Evolutionary conservation across 2,888 invertebrate genomes (phyloP).

Genomic region (Ophioninae sp.): DNA sequence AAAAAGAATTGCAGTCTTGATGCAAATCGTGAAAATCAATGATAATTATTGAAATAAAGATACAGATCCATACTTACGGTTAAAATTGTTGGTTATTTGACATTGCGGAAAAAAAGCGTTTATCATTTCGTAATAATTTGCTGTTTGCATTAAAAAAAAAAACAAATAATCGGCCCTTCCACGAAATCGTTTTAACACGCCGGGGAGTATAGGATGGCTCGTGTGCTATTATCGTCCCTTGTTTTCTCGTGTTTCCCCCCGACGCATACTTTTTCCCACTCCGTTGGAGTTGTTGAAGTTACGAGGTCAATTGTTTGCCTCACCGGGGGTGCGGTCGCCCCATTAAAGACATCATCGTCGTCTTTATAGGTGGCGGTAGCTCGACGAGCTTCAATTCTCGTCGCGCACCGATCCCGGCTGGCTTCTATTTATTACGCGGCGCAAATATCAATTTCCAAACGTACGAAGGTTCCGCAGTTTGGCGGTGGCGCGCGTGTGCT

Average conservation of each 20-base stretch:
- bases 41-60: too few relatives aligned
- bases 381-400: conserved; percentile 5
- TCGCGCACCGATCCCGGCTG: conserved; percentile 46
- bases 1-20: too few relatives aligned
- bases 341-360: conserved; percentile 45
- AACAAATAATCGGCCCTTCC: background rate
- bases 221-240: conserved; percentile 16
- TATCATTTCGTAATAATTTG: too few relatives aligned
- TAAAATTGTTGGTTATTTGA: too few relatives aligned
- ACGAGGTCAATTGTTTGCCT: conserved; percentile 50
- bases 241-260: conserved; percentile 13
- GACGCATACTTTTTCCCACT: conserved; percentile 7
- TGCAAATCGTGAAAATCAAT: too few relatives aligned
- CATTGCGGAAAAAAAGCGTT: too few relatives aligned
- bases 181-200: too few relatives aligned
- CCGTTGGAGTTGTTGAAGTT: conserved; percentile 15
- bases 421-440: conserved; percentile 10
- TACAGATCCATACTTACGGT: too few relatives aligned
- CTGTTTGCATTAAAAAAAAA: background rate
- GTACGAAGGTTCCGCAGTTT: background rate
- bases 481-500: too few relatives aligned
- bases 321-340: conserved; percentile 57
- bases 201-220: background rate
- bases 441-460: background rate
- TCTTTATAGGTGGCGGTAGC: conserved; percentile 39